Conservation (phyloP, 1,140 invertebrate genomes). For the Chelonus insularis region DNA sequence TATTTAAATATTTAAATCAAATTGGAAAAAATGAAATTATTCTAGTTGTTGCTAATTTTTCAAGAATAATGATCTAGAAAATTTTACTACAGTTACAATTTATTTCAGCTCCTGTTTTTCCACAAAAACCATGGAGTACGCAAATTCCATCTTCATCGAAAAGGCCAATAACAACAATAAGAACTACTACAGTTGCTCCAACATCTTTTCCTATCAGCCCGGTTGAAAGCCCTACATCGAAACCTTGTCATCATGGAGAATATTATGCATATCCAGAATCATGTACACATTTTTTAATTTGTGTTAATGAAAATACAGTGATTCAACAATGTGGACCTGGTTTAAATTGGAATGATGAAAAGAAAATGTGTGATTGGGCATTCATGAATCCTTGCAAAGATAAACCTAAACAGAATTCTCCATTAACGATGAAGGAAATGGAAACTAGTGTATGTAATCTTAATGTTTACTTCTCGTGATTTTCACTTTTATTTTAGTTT, state of each 20-base stretch:
- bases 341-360: constrained; percentile 68
- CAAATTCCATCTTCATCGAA: constrained; percentile 3
- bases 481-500: constrained; percentile 6
- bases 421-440: constrained; percentile 30
- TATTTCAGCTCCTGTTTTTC: neutral
- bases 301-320: constrained; percentile 69
- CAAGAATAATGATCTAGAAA: neutral
- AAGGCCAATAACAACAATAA: constrained; percentile 30
- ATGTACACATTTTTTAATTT: constrained; percentile 71
- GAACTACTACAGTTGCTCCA: constrained; percentile 20
- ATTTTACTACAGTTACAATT: neutral
- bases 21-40: too few species aligned
- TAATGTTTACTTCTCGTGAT: neutral
- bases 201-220: constrained; percentile 19
- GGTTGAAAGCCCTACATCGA: constrained; percentile 29
- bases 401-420: constrained; percentile 31
- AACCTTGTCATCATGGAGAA: constrained; percentile 56
- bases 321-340: constrained; percentile 71
- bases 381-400: constrained; percentile 56
- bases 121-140: constrained; percentile 13
- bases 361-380: constrained; percentile 72
- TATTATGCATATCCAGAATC: constrained; percentile 60
- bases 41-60: too few species aligned
- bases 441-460: constrained; percentile 15
- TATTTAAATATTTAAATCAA: too few species aligned